Base-by-base conservation (phyloP, 2,113 vertebrate species). In the Ailurus styani region DNA sequence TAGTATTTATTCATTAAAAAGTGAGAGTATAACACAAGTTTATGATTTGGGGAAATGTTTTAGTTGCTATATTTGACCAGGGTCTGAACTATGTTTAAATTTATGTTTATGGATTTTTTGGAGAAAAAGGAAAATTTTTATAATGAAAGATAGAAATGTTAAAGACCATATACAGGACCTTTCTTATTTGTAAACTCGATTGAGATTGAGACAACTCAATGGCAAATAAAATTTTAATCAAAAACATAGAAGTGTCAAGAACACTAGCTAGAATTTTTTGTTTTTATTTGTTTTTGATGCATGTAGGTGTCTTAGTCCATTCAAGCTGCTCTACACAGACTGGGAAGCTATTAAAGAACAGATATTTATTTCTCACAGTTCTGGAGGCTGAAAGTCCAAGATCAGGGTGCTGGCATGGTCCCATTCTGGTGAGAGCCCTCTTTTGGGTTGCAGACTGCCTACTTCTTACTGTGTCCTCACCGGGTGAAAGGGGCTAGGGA, bases 31-130 rank as follows among this genome's bases (percentile, higher is more conserved):
- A 77, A 57, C 50, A 84, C 29, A 62, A 55, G 77, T 73, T 81
- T 66, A 5, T 78, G 37, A 77, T 85, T 52, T 77, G 3, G 20
- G 11, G 52, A 93, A 77, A 70, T 13, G 84, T 42, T 31, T 94
- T 78, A 82, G 23, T 72, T 85, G 20, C n/a, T 93, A 9, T 62
- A 70, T 73, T 40, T 90, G 72, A 81, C 15, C 42, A 87, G 84
- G 50, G 42, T 23, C 55, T 90, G 29, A 93, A 60, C 2, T 91
- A 42, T 72, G 45, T 68, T 88, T 96, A 93, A 92, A 83, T 23
- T 72, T 64, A n/a, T 34, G 20, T 55, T 87, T 79, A 55, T 68
- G 15, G 37, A 75, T 62, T 90, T 94, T 93, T 90, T 66, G 20
- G 27, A 92, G 37, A 7, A 73, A 92, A 75, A 85, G 18, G 85